Evolutionary conservation across 2,113 vertebrate genomes (phyloP).

Genomic region (Urocitellus parryii): DNA sequence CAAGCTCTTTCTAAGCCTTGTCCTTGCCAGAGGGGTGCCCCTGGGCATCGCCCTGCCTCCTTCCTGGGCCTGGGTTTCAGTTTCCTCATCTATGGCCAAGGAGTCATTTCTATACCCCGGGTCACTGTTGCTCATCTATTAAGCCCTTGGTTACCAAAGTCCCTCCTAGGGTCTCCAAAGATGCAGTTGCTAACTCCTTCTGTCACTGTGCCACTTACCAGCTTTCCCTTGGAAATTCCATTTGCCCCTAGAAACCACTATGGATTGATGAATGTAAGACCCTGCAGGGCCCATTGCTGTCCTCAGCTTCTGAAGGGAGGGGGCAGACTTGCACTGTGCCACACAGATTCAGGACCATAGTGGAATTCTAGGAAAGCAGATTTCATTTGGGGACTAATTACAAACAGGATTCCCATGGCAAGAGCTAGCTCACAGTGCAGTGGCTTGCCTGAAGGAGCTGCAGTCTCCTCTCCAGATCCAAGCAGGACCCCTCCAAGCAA

Average conservation of each 20-base stretch:
- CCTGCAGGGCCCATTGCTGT: slow-evolving; percentile 15
- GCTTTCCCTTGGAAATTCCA: neutral
- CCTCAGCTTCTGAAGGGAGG: slow-evolving; percentile 61
- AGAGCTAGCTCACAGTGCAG: neutral
- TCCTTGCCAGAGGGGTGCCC: neutral
- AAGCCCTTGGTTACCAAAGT: neutral
- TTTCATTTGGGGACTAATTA: neutral
- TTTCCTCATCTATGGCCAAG: neutral
- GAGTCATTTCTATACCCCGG: neutral
- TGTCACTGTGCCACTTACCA: neutral
- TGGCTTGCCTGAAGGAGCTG: neutral
- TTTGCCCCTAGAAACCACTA: neutral
- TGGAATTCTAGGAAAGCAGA: neutral
- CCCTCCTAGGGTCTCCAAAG: neutral
- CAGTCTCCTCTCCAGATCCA: neutral
- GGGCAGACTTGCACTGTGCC: slow-evolving; percentile 60
- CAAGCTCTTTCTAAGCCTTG: neutral
- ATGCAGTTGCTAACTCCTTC: neutral
- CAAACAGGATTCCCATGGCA: neutral
- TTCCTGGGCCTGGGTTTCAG: neutral
- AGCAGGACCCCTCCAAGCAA: too few relatives aligned
- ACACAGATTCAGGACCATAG: rapidly evolving
- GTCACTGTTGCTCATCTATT: neutral
- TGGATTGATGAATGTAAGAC: neutral
- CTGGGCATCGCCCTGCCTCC: neutral